These are phyloP conservation scores for Galaxea fascicularis DNA, from an alignment of 92 coral and sea anemone genomes.

Conservation along the genomic window DNA sequence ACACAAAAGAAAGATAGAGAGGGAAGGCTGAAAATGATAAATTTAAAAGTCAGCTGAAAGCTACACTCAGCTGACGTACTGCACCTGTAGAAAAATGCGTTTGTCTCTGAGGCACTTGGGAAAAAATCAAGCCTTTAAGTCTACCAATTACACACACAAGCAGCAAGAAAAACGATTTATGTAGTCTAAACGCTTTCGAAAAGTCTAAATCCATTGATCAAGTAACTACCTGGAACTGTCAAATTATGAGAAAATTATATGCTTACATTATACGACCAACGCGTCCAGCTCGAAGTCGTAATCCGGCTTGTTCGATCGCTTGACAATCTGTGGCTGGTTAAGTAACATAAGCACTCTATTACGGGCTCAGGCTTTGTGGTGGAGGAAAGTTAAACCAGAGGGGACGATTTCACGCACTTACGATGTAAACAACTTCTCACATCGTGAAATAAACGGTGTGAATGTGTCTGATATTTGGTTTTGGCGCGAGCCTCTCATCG, in stretches of 20 bases:
- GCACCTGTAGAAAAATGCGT: conserved; percentile 1
- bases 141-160: not conserved
- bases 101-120: not conserved
- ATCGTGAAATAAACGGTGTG: conserved; percentile 33
- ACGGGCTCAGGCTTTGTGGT: not conserved
- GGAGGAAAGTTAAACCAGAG: not conserved
- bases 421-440: conserved; percentile 70
- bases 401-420: conserved; percentile 29
- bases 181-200: not conserved
- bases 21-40: not conserved
- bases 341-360: not conserved
- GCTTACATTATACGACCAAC: conserved; percentile 47
- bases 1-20: not conserved
- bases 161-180: not conserved
- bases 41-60: not conserved
- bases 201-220: not conserved
- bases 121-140: not conserved
- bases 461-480: conserved; percentile 55
- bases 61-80: not conserved
- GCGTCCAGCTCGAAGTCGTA: conserved; percentile 17
- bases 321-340: not conserved
- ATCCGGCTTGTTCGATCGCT: not conserved
- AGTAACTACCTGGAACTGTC: not conserved
- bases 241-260: not conserved
- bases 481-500: conserved; percentile 86